Evolutionary conservation across 2,888 invertebrate species (phyloP).

Genomic region (Rutpela maculata): DNA sequence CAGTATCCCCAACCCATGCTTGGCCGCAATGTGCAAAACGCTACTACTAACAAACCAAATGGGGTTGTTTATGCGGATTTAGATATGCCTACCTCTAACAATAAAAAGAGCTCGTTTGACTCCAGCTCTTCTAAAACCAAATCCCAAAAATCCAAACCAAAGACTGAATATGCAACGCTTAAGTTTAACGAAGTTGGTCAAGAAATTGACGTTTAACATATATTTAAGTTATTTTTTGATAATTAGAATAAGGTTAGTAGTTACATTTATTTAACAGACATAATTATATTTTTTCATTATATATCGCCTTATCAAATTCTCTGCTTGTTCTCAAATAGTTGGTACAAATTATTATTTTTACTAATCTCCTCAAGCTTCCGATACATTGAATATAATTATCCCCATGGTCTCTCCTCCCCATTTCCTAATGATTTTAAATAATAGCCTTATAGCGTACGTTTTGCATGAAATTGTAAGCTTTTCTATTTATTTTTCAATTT

Average conservation of each 20-base stretch:
- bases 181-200: slow-evolving; percentile 82
- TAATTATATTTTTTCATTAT: too few species aligned
- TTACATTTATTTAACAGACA: slow-evolving; percentile 5
- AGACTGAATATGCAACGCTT: slow-evolving; percentile 80
- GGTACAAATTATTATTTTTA: too few species aligned
- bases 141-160: slow-evolving; percentile 70
- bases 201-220: slow-evolving; percentile 81
- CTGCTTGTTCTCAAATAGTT: too few species aligned
- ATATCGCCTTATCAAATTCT: too few species aligned
- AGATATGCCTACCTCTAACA: slow-evolving; percentile 69
- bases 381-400: too few species aligned
- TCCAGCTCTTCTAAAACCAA: slow-evolving; percentile 59
- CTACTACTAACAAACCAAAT: slow-evolving; percentile 67
- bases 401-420: too few species aligned
- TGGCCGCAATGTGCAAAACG: slow-evolving; percentile 56
- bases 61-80: slow-evolving; percentile 75
- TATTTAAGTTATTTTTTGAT: slow-evolving; percentile 62
- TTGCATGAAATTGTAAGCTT: too few species aligned
- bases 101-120: slow-evolving; percentile 61
- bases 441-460: too few species aligned
- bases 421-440: too few species aligned
- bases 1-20: slow-evolving; percentile 73
- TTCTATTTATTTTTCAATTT: too few species aligned
- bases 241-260: slow-evolving; percentile 65
- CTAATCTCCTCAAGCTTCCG: too few species aligned